Base-by-base conservation (phyloP, 2,888 invertebrate genomes). In the Dolomedes plantarius region DNA sequence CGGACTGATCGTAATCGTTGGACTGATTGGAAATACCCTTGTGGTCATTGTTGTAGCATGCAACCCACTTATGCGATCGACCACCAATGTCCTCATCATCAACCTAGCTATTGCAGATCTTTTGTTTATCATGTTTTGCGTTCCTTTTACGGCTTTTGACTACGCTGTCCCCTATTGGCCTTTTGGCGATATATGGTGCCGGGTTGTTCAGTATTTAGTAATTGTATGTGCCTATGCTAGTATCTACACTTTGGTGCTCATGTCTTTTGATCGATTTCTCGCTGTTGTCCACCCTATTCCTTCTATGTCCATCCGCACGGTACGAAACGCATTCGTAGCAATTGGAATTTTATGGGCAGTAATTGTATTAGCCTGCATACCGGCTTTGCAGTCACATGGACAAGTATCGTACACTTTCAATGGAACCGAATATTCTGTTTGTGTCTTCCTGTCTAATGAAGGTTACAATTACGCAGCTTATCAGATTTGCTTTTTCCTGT, bases 281-380 rank as follows among this genome's bases (percentile, higher is more conserved):
- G 98, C 98, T 36, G 98, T 98, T 1, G 97, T 97, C 0, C 96
- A 97, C 91, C 97, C 98, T 2, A 95, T 98, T 89, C 94, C 95
- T 0, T 96, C 96, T 72, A 96, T 96, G 94, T 95, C 95, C 0
- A 91, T 96, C 89, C 93, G 97, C 80, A 97, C 96, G 1, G 95
- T 96, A 90, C 93, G 93, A 87, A 96, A 97, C 91, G 96, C 97
- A 16, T 93, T 95, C 89, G 91, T 94, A 78, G 96, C 96, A 27
- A 96, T 96, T 88, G 93, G 93, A 64, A 93, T 95, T 89, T 94
- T 95, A 73, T 97, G 97, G 98, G 93, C 95, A 73, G 92, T 96
- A 86, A 96, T 97, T 82, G 92, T 96, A 73, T 93, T 95, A 13
- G 93, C 94, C 19, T 95, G 95, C n/a, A 94, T 95, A 85, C 96